Base-by-base conservation (phyloP, 2,797 vertebrate genomes). In the Parauchenoglanis punctatus region DNA sequence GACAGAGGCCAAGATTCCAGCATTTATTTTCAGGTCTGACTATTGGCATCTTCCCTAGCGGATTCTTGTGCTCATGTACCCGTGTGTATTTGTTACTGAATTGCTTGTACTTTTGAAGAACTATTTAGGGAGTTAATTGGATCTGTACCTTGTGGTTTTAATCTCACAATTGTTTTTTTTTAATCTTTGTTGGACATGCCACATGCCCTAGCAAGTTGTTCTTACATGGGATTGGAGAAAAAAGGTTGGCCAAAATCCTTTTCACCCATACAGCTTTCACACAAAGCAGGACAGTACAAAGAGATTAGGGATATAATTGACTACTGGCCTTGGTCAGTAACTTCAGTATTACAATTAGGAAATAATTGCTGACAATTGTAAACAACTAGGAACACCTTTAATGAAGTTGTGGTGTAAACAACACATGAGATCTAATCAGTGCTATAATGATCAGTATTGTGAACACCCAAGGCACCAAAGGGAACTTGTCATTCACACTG, bases 1-100 rank as follows among this genome's bases (percentile, higher is more conserved):
- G 40, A 85, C 54, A 70, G 77, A 81, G 82, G 63, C 87, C n/a
- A 49, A 31, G 63, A 80, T 80, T 87, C 72, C 31, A 56, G 35
- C 59, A 67, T 87, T 87, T 68, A 68, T 77, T 83, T 65, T 75
- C n/a, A 44, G 28, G 25, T 49, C 40, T 49, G 23, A 65, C 2
- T 49, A 82, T 82, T 82, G 61, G 81, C 81, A 67, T 83, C 61
- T 67, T 67, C n/a, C 81, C 17, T 8, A 20, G 31, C 17, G 81
- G 8, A 52, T 28, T 52, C 44, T 52, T 46, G 1, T 49, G n/a
- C 61, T 52, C 52, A 31, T 52, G 15, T 52, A 83, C 65, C n/a
- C n/a, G 67, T 52, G 44, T 49, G 44, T 52, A 61, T 65, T 63
- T 65, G 40, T 65, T n/a, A 18, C n/a, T 5, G 61, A 65, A 18